Evolutionary conservation across 53 echinoderm and acorn worm species (phyloP).

Genomic region (Temnopleurus reevesii): DNA sequence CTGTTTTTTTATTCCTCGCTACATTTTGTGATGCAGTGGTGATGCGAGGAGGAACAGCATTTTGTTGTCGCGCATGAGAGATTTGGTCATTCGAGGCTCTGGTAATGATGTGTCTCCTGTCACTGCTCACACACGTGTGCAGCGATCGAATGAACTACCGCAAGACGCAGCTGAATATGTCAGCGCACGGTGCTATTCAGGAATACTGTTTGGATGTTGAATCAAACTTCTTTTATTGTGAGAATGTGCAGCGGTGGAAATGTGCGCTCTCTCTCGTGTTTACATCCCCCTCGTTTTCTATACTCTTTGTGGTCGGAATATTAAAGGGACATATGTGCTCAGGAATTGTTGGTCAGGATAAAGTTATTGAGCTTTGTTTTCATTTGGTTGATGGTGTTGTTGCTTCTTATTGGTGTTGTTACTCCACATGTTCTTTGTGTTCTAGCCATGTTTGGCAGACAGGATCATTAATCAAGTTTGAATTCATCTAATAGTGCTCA

Average conservation of each 20-base stretch:
- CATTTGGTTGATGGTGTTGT: neutral
- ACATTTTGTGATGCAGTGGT: neutral
- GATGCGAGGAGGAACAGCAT: slow-evolving; percentile 2
- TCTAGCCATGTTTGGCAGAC: neutral
- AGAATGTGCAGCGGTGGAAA: neutral
- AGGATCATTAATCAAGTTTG: neutral
- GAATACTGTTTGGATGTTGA: neutral
- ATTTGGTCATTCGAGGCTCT: neutral
- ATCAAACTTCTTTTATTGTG: neutral
- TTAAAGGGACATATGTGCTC: neutral
- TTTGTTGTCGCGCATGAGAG: slow-evolving; percentile 1
- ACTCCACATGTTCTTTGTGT: too few species aligned
- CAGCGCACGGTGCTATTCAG: neutral
- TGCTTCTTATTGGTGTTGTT: neutral
- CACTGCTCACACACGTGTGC: neutral
- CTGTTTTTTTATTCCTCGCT: neutral
- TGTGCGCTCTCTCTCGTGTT: neutral
- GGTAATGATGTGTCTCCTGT: neutral
- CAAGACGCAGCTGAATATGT: neutral
- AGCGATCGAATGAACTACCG: neutral
- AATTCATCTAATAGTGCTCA: slow-evolving; percentile 9
- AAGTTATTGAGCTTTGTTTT: neutral
- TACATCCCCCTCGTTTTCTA: neutral
- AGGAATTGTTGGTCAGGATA: neutral
- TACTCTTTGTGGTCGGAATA: neutral